Conservation (phyloP, 2,888 invertebrate genomes). For the Lepas anatifera region DNA sequence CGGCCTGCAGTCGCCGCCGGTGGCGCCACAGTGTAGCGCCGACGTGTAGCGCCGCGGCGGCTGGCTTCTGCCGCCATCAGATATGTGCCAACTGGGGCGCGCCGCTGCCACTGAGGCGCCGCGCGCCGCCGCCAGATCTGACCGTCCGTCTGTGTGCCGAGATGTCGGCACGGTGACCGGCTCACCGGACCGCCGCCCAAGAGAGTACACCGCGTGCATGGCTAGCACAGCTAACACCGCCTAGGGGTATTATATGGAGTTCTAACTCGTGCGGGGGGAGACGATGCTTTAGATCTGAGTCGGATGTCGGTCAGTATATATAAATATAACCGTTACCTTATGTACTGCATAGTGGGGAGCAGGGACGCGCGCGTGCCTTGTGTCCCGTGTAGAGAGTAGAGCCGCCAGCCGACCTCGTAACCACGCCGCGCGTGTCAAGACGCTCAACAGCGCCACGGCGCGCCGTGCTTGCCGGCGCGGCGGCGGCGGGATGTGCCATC, state of each 20-base stretch:
- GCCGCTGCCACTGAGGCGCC: background rate
- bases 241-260: constrained; percentile 5
- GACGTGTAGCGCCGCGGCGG: background rate
- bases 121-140: background rate
- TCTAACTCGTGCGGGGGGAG: background rate
- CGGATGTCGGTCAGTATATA: constrained; percentile 6
- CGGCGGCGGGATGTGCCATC: background rate
- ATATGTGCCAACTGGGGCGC: background rate
- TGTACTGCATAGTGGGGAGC: too few relatives aligned
- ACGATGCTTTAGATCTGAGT: constrained; percentile 8
- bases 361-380: too few relatives aligned
- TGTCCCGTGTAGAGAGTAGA: too few relatives aligned
- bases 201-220: background rate
- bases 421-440: too few relatives aligned
- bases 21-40: background rate
- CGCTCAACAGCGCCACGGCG: too few relatives aligned
- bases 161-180: background rate
- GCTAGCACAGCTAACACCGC: constrained; percentile 4
- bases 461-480: too few relatives aligned
- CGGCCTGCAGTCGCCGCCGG: background rate
- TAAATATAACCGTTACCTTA: background rate
- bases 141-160: background rate
- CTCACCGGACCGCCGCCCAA: background rate
- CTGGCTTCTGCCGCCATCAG: background rate
- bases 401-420: too few relatives aligned